These are phyloP conservation scores for Ciona savignyi DNA, from an alignment of 23 tunicate species.

Conservation along the genomic window DNA sequence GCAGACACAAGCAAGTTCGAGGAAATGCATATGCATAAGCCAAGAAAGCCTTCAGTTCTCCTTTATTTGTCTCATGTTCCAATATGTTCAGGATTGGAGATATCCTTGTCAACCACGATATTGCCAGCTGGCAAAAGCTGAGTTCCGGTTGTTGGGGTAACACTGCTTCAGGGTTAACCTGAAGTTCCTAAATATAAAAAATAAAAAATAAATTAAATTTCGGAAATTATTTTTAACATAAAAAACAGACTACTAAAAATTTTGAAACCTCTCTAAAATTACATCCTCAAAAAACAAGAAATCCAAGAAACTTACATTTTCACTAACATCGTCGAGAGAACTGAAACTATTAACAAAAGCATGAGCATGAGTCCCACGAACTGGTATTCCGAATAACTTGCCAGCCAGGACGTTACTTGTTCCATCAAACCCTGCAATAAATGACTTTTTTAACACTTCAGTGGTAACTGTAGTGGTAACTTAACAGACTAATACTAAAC, in stretches of 20 bases:
- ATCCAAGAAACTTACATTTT: constrained; percentile 5
- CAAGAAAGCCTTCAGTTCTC: constrained; percentile 82
- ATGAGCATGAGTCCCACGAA: constrained; percentile 94
- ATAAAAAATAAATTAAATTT: too few relatives aligned
- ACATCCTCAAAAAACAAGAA: too few relatives aligned
- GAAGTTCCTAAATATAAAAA: neutral
- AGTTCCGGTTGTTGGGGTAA: neutral
- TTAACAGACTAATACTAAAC: too few relatives aligned
- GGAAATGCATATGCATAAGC: constrained; percentile 93
- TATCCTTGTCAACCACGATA: constrained; percentile 14
- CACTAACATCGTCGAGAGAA: constrained; percentile 38
- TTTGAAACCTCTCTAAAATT: too few relatives aligned
- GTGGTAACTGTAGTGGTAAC: too few relatives aligned
- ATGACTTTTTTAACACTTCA: too few relatives aligned
- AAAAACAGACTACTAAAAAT: neutral
- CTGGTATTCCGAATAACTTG: constrained; percentile 74
- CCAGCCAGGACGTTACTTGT: constrained; percentile 93
- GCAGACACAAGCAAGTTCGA: constrained; percentile 43
- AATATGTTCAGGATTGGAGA: constrained; percentile 28
- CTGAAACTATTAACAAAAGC: constrained; percentile 88
- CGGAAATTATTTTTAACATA: too few relatives aligned
- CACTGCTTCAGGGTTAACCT: neutral
- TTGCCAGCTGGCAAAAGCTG: neutral
- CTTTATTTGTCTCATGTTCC: constrained; percentile 77
- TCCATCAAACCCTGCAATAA: constrained; percentile 77